phyloP scores from a whole-genome alignment of 2,797 vertebrate genomes.

The Nyctalus aviator region DNA sequence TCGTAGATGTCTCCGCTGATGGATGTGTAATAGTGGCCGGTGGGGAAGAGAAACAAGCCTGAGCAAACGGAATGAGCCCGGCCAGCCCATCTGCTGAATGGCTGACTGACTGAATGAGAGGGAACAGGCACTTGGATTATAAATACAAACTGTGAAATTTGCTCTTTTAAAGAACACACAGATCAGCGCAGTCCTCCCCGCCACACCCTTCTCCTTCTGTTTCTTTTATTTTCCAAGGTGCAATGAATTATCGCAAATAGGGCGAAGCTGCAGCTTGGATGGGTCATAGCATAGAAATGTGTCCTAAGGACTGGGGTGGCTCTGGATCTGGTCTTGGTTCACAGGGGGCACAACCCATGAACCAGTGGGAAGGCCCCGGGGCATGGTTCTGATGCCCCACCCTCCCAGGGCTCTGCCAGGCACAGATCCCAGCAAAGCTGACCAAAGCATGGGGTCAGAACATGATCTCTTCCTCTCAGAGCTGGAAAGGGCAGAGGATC shows the following conservation, averaged over 20 bases:
- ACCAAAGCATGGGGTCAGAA: not conserved
- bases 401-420: not conserved
- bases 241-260: slow-evolving; percentile 49
- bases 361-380: not conserved
- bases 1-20: slow-evolving; percentile 16
- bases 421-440: not conserved
- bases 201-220: slow-evolving; percentile 63
- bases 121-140: slow-evolving; percentile 57
- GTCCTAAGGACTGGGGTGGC: not conserved
- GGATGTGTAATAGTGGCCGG: slow-evolving; percentile 23
- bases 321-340: not conserved
- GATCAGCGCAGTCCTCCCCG: slow-evolving; percentile 44
- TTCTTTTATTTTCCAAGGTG: slow-evolving; percentile 68
- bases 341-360: rapidly evolving
- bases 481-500: not conserved
- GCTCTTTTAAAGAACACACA: slow-evolving; percentile 73
- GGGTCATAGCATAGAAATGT: not conserved
- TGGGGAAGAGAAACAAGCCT: slow-evolving; percentile 54
- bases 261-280: slow-evolving; percentile 10
- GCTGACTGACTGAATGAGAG: slow-evolving; percentile 63
- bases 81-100: slow-evolving; percentile 70
- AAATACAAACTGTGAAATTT: slow-evolving; percentile 78
- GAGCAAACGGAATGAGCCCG: slow-evolving; percentile 57
- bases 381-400: not conserved
- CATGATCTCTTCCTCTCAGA: not conserved